Base-by-base conservation (phyloP, 2,888 invertebrate species). In the Eupelmus urozonus region DNA sequence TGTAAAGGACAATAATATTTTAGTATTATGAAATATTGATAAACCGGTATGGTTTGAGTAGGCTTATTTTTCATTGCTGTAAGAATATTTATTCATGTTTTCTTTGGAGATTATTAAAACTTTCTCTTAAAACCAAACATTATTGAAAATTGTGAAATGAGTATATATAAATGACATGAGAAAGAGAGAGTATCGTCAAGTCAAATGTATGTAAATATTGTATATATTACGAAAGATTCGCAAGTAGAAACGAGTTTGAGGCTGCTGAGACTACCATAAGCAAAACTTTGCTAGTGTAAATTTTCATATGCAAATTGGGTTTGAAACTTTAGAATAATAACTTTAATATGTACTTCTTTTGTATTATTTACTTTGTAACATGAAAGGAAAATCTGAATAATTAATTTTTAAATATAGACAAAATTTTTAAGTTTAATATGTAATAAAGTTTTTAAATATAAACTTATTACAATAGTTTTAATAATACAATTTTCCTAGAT, bases 281-380 rank as follows among this genome's bases (percentile, higher is more conserved):
- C 13, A 18, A 49, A 49, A 70, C 29, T 60, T 49, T 45, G 55
- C 25, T 16, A 25, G 20, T 23, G 20, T 34, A 55, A 60, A 60
- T 59, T 71, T 34, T 51, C 69, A 45, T 13, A 59, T 70, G 42
- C 27, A 70, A 70, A 70, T 69, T 69, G 27, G 5, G 9, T 57
- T 42, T 57, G n/a, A 27, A 25, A 69, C 62, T 49, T 49, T 11
- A 16, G 25, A 49, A 42, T 57, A 45, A 55, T 70, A 27, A 34
- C 9, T 34, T 34, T 34, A 34, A 34, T 34, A 34, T 5, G 3
- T 34, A 5, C 9, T 34, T 34, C 3, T 34, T 34, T 5, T 34
- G 9, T 5, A 34, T 34, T 34, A 34, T 34, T 34, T 34, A 9
- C 34, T 34, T 34, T 34, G 3, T 3, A 5, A 34, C 34, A 5